These are phyloP conservation scores for Teleogryllus occipitalis DNA, from an alignment of 1,140 invertebrate genomes.

Conservation along the genomic window DNA sequence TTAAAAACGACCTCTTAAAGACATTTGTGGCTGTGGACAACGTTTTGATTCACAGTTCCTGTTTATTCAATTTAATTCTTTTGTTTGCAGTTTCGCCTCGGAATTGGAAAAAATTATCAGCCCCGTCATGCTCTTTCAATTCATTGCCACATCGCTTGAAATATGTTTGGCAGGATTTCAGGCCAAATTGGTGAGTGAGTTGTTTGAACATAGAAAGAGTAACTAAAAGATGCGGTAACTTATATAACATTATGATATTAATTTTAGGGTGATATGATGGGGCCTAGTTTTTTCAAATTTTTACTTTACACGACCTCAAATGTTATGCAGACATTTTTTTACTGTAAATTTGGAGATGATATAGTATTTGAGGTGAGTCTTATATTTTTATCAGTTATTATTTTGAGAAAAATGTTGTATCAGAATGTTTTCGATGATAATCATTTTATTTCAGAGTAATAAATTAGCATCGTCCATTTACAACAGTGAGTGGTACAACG, in stretches of 20 bases:
- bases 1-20: no score
- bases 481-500: background rate
- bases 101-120: background rate
- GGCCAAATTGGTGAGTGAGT: background rate
- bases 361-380: background rate
- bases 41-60: background rate
- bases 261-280: background rate
- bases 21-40: no score
- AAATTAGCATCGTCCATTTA: background rate
- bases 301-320: background rate
- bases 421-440: background rate
- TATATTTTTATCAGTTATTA: background rate
- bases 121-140: background rate
- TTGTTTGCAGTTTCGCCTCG: background rate
- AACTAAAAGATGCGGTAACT: background rate
- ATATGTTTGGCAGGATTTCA: background rate
- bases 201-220: background rate
- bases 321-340: background rate
- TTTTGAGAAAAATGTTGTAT: no score
- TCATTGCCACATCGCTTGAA: background rate
- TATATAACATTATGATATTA: background rate
- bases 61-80: no score
- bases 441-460: background rate
- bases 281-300: background rate
- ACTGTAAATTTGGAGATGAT: background rate